Evolutionary conservation across 2,797 vertebrate genomes (phyloP).

Genomic region (Myripristis murdjan): DNA sequence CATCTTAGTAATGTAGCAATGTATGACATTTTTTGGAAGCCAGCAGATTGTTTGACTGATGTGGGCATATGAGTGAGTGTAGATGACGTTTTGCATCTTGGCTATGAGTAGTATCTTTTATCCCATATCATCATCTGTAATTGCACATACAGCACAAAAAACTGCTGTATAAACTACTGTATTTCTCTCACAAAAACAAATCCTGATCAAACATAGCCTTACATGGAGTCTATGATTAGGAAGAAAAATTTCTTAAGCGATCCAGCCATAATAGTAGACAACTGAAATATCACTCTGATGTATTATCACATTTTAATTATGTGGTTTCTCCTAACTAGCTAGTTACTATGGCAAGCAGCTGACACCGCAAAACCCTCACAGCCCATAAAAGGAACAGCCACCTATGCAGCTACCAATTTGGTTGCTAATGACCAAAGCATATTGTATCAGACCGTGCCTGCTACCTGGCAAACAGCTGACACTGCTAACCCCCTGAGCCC

Average conservation of each 20-base stretch:
- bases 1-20: too few relatives aligned
- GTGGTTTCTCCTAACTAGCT: conserved; percentile 30
- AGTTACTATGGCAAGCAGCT: conserved; percentile 27
- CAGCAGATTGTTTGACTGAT: too few relatives aligned
- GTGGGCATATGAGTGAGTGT: too few relatives aligned
- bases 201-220: too few relatives aligned
- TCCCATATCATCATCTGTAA: conserved; percentile 43
- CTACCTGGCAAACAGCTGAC: conserved; percentile 69
- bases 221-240: too few relatives aligned
- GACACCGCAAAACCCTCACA: conserved; percentile 21
- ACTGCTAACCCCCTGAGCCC: conserved; percentile 66
- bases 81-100: not conserved
- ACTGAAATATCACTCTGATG: not conserved
- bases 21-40: too few relatives aligned
- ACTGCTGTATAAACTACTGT: too few relatives aligned
- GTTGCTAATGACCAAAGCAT: conserved; percentile 50
- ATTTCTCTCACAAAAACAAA: too few relatives aligned
- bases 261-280: not conserved
- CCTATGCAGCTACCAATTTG: conserved; percentile 32
- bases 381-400: conserved; percentile 25
- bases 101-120: conserved; percentile 2
- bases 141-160: conserved; percentile 14
- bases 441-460: conserved; percentile 36
- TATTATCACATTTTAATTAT: not conserved
- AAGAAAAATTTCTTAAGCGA: not conserved